Evolutionary conservation across 2,797 vertebrate genomes (phyloP), one percentile per base, ranked within the genome.

Genomic region (Diceros bicornis): DNA sequence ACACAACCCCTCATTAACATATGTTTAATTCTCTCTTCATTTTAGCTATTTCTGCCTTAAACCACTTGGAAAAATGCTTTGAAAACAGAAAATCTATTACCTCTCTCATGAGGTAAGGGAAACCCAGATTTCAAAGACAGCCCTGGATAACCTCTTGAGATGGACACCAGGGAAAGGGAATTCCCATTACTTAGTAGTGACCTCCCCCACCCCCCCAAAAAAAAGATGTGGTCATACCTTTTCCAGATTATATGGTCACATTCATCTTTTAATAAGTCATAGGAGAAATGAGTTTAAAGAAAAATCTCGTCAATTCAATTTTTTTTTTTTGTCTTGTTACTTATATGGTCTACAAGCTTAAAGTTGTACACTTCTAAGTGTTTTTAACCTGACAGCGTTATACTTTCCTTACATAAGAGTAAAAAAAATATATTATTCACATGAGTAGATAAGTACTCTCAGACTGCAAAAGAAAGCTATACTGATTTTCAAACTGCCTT

Each of bases 261-360:
- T 93, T 86, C 1, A 18, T n/a, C 34, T 96, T 92, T 94, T 55
- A 78, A 78, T 74, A 87, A 52, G 55, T 78, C 34, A 64, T 20
- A 1, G 9, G 7, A 57, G n/a, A 92, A 81, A 94, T 71, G 34
- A 25, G 4, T 71, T 94, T 92, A 77, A 91, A 77, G 18, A 27
- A 85, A n/a, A 61, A 68, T 86, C 21, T 50, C 96, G 32, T 84
- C 41, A 69, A 7, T 87, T 93, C 10, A 52, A 10, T 68, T 61
- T 3, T 91, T 59, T 62, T 41, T 41, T 69, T 29, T 64, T 8
- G 64, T 44, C 41, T 18, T 47, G 47, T 47, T 93, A 27, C n/a
- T 37, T 66, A 32, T 11, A 50, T 55, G 37, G 27, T 69, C 9
- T 37, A 66, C 21, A 94, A 74, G 25, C 74, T 50, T 91, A 81